Percentiles rank a stretch among this genome's conserved stretches.
These are phyloP conservation scores for Priocnemis perturbator DNA, from an alignment of 2,888 invertebrate species.

Conservation along the genomic window DNA sequence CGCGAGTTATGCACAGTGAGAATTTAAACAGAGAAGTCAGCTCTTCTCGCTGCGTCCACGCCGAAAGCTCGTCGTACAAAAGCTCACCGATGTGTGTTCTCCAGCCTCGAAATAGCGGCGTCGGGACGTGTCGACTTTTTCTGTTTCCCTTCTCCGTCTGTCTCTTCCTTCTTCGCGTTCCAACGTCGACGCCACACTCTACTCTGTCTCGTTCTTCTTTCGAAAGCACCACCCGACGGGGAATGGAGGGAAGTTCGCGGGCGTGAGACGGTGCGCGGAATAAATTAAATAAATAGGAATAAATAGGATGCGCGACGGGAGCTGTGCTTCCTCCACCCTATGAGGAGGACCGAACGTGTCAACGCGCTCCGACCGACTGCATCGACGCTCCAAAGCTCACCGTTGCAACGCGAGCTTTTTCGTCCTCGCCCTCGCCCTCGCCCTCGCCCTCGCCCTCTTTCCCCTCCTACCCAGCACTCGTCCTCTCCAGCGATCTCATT, in stretches of 20 bases:
- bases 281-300: slow-evolving; percentile 38
- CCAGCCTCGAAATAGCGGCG: slow-evolving; percentile 66
- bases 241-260: neutral
- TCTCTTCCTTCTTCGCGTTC: slow-evolving; percentile 10
- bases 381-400: slow-evolving; percentile 23
- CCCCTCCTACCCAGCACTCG: neutral
- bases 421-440: slow-evolving; percentile 30
- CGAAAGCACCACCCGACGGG: neutral
- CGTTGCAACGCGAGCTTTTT: slow-evolving; percentile 45
- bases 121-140: slow-evolving; percentile 51
- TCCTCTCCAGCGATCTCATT: slow-evolving; percentile 2
- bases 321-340: slow-evolving; percentile 15
- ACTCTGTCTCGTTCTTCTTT: neutral
- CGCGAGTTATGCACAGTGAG: neutral
- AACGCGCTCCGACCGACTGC: slow-evolving; percentile 64
- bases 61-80: slow-evolving; percentile 32
- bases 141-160: slow-evolving; percentile 39
- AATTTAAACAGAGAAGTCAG: neutral
- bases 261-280: slow-evolving; percentile 30
- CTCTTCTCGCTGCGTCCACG: neutral
- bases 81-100: slow-evolving; percentile 50
- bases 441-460: slow-evolving; percentile 42
- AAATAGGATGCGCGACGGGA: slow-evolving; percentile 1
- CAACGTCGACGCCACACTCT: neutral
- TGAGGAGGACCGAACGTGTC: slow-evolving; percentile 51